Evolutionary conservation across 2,888 invertebrate genomes (phyloP), one percentile per base, ranked within the genome.

Genomic region (Microctonus hyperodae): DNA sequence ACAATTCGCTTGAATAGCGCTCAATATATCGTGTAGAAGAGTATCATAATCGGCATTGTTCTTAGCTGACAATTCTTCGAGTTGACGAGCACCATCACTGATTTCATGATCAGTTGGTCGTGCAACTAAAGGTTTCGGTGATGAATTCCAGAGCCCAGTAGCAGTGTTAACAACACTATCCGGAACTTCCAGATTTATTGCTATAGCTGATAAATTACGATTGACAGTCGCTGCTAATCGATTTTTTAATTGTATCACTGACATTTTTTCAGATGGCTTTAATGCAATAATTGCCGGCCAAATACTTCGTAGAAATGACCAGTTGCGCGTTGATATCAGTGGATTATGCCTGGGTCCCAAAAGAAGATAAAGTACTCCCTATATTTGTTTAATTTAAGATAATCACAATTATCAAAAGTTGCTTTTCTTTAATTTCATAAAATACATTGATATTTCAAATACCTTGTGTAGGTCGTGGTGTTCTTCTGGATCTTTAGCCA

Each of bases 211-310:
- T 78, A 91, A 90, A 72, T 86, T 85, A 31, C 88, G 88, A 65
- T 87, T 87, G 0, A 91, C 84, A 0, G 85, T 78, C 2, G 89
- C 88, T 50, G 86, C 82, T 62, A 90, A 83, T 0, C 82, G 83
- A 71, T 89, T 88, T 70, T 90, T 88, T 35, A 83, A 69, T 20
- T 85, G 85, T 58, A 93, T 89, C 61, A 95, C 91, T 50, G 92
- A 92, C 0, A 91, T 91, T 80, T 96, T 96, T 79, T 97, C 96
- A 2, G 94, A 94, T 57, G 94, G 90, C 70, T 91, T 90, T 0
- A 94, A 91, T 66, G 88, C 87, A 0, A 95, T 86, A 22, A 97
- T 79, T 1, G 92, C 89, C 0, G 94, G 92, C 95, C 96, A 96
- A 0, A 96, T 81, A 28, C 88, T 85, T 44, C 86, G 84, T 20